Conservation (phyloP, 2,113 vertebrate species). For the Sterrhoptilus dennistouni region DNA sequence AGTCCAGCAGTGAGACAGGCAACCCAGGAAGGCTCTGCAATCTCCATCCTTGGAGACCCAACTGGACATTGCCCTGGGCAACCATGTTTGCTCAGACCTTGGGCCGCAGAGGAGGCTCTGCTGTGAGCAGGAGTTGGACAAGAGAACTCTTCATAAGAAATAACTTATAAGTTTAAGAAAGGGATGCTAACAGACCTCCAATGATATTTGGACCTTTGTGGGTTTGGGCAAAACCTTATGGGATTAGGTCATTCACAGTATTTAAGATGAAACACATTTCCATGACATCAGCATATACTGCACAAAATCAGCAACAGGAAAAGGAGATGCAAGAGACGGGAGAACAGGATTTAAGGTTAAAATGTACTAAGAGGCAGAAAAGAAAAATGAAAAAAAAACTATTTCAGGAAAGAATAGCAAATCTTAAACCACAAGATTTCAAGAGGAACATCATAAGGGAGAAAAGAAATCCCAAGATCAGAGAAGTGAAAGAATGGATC, state of each 20-base stretch:
- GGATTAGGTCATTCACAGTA: not conserved
- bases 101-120: not conserved
- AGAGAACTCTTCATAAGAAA: not conserved
- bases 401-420: not conserved
- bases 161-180: not conserved
- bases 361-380: not conserved
- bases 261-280: not conserved
- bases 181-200: not conserved
- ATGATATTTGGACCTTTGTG: not conserved
- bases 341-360: not conserved
- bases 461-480: not conserved
- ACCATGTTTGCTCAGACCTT: not conserved
- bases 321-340: not conserved
- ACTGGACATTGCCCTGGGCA: not conserved
- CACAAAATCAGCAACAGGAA: not conserved
- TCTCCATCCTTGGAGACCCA: not conserved
- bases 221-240: not conserved
- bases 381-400: fast-evolving
- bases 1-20: not conserved
- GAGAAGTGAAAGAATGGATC: not conserved
- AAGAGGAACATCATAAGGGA: not conserved
- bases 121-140: not conserved
- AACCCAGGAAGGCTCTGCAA: not conserved
- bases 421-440: not conserved
- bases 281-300: not conserved